Evolutionary conservation across 92 coral and sea anemone genomes (phyloP).

Genomic region (Paramuricea clavata): DNA sequence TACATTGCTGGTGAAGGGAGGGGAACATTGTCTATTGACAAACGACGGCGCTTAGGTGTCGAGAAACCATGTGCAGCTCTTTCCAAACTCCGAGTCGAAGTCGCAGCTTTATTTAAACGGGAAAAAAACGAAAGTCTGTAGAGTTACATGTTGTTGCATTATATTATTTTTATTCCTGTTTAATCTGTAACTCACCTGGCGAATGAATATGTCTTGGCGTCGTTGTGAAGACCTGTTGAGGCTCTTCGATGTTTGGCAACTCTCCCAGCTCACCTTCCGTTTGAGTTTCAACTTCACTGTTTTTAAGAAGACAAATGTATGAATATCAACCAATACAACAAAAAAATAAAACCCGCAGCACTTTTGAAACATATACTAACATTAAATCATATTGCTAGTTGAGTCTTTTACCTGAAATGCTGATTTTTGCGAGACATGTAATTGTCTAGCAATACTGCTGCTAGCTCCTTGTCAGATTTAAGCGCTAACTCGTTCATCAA

Average conservation of each 20-base stretch:
- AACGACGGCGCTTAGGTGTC: conserved; percentile 15
- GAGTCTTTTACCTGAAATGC: conserved; percentile 19
- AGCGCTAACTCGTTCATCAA: conserved; percentile 15
- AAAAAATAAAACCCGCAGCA: background rate
- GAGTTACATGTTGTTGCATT: background rate
- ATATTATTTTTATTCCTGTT: background rate
- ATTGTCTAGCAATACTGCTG: conserved; percentile 14
- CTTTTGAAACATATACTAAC: too few species aligned
- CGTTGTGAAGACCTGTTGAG: background rate
- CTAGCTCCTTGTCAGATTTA: conserved; percentile 36
- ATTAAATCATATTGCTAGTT: background rate
- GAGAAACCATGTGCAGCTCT: too few species aligned
- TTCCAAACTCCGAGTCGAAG: too few species aligned
- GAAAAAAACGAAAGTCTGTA: background rate
- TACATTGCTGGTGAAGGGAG: too few species aligned
- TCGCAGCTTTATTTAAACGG: too few species aligned
- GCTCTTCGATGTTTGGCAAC: background rate
- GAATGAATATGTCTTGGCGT: conserved; percentile 14
- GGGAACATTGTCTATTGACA: background rate
- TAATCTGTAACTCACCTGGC: too few species aligned
- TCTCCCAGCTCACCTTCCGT: background rate
- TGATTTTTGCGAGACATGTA: conserved; percentile 1
- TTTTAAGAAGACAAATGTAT: background rate
- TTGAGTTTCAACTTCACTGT: background rate
- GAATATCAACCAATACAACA: background rate